Evolutionary conservation across 2,113 vertebrate genomes (phyloP).

Genomic region (Cyprinodon variegatus): DNA sequence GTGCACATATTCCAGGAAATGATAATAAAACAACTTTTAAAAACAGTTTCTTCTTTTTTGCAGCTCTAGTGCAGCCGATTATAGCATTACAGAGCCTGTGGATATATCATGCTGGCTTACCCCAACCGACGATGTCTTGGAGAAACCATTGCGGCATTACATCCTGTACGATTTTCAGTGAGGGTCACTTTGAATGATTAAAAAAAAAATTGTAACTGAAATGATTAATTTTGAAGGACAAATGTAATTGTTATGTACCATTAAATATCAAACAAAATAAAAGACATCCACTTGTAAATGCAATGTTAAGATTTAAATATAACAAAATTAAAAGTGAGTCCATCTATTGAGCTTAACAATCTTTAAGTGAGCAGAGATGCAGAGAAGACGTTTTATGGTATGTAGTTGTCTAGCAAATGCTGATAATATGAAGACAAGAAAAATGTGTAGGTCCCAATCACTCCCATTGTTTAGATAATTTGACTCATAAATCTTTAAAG

Average conservation of each 20-base stretch:
- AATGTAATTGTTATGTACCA: too few species aligned
- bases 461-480: too few species aligned
- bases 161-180: conserved; percentile 24
- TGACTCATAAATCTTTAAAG: too few species aligned
- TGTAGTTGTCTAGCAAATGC: not conserved
- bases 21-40: too few species aligned
- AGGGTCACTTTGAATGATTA: not conserved
- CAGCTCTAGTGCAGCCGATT: conserved; percentile 47
- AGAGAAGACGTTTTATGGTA: not conserved
- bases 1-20: too few species aligned
- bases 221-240: too few species aligned
- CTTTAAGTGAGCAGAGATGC: not conserved
- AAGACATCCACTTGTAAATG: not conserved
- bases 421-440: not conserved
- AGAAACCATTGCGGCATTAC: conserved; percentile 42
- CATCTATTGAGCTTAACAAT: not conserved
- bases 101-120: conserved; percentile 46
- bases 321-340: not conserved
- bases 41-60: conserved; percentile 5
- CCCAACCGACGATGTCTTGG: conserved; percentile 39
- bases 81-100: conserved; percentile 1
- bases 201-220: too few species aligned
- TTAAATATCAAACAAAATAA: not conserved
- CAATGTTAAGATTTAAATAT: not conserved
- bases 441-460: too few species aligned